These are phyloP conservation scores for Osmerus mordax DNA, from an alignment of 2,113 vertebrate species.

Conservation along the genomic window DNA sequence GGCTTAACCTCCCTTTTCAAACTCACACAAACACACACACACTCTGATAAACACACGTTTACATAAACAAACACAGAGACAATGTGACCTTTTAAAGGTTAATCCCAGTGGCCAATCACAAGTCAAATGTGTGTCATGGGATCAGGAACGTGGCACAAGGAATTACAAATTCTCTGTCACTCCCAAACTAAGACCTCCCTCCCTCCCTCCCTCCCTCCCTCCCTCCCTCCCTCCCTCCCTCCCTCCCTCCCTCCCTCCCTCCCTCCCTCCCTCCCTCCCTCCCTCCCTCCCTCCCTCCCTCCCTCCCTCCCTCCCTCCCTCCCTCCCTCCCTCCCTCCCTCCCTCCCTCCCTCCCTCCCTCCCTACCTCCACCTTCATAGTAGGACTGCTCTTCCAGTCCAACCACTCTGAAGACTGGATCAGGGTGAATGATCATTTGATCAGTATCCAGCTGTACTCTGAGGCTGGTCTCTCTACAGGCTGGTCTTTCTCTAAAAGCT, in stretches of 20 bases:
- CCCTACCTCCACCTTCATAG: neutral
- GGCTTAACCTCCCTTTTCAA: neutral
- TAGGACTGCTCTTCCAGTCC: neutral
- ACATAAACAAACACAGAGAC: conserved; percentile 9
- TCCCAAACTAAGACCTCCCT: neutral
- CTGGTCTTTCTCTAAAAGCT: too few relatives aligned
- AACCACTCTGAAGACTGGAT: neutral
- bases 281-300: neutral
- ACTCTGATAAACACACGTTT: conserved; percentile 17
- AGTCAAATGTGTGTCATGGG: too few relatives aligned
- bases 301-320: too few relatives aligned
- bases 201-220: neutral
- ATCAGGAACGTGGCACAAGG: too few relatives aligned
- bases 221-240: neutral
- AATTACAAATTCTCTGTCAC: neutral
- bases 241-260: neutral
- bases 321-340: too few relatives aligned
- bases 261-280: neutral
- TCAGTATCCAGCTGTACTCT: too few relatives aligned
- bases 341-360: neutral
- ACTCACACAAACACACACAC: conserved; percentile 32
- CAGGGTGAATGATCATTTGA: too few relatives aligned
- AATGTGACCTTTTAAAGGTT: neutral
- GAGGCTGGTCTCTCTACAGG: too few relatives aligned
- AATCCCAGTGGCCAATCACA: neutral